phyloP scores from a whole-genome alignment of 2,888 invertebrate genomes.

The Saturnia pavonia region DNA sequence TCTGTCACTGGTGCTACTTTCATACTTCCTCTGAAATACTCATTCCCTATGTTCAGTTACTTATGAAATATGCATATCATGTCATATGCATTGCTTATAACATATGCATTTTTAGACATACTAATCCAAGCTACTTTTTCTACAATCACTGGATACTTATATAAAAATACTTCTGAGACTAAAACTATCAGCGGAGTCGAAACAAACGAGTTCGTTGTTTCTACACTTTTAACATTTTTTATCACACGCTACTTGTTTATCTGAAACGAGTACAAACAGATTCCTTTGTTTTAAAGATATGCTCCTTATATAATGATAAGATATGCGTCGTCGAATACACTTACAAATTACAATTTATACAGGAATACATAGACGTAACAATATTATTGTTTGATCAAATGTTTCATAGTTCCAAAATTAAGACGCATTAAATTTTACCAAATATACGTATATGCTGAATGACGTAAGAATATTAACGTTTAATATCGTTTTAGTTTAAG shows the following conservation, averaged over 20 bases:
- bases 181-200: not conserved
- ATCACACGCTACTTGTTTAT: not conserved
- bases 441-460: not conserved
- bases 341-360: not conserved
- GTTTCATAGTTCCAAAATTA: not conserved
- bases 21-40: too few species aligned
- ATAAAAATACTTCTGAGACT: not conserved
- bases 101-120: too few species aligned
- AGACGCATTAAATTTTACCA: not conserved
- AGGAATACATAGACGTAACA: not conserved
- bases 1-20: too few species aligned
- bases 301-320: conserved; percentile 23
- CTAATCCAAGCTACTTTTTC: too few species aligned
- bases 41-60: too few species aligned
- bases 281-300: conserved; percentile 23
- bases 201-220: not conserved
- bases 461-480: not conserved
- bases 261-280: conserved; percentile 16
- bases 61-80: too few species aligned
- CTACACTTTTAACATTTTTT: not conserved
- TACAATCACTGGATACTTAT: too few species aligned
- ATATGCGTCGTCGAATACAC: conserved; percentile 15
- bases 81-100: too few species aligned
- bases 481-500: not conserved
- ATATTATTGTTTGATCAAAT: conserved; percentile 1